Evolutionary conservation across 2,888 invertebrate genomes (phyloP).

Genomic region (Pammene fasciana): DNA sequence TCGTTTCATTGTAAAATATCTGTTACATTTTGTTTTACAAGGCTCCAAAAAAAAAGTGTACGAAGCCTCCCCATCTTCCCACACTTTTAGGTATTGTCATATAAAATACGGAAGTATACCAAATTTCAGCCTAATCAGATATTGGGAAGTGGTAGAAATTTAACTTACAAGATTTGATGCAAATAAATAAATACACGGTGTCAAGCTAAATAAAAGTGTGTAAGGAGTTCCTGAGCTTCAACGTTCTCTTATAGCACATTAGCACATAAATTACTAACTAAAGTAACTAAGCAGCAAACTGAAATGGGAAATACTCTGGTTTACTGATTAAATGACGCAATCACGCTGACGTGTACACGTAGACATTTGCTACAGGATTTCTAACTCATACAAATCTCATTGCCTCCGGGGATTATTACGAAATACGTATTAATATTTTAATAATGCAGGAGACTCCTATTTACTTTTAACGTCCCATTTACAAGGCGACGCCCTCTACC

Average conservation of each 20-base stretch:
- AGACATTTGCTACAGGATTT: background rate
- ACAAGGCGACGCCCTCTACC: background rate
- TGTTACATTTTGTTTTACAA: too few relatives aligned
- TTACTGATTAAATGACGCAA: conserved; percentile 3
- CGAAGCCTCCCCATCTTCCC: too few relatives aligned
- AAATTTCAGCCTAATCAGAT: too few relatives aligned
- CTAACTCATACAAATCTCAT: background rate
- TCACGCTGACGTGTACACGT: background rate
- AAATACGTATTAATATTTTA: conserved; percentile 14
- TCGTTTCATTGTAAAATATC: too few relatives aligned
- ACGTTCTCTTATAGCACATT: background rate
- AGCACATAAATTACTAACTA: background rate
- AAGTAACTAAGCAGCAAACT: background rate
- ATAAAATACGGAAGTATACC: too few relatives aligned
- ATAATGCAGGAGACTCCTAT: conserved; percentile 11
- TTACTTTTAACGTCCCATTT: conserved; percentile 4
- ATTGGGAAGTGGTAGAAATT: too few relatives aligned
- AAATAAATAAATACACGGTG: too few relatives aligned
- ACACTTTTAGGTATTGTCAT: too few relatives aligned
- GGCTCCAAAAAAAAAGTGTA: too few relatives aligned
- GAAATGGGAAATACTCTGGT: background rate
- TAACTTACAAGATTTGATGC: too few relatives aligned
- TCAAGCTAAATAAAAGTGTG: too few relatives aligned
- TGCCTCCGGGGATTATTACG: conserved; percentile 1
- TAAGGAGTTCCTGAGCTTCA: background rate